Percentiles rank a stretch among this genome's conserved stretches.
Conservation (phyloP, 35 echinoderm and acorn worm genomes). For the Heliocidaris erythrogramma region DNA sequence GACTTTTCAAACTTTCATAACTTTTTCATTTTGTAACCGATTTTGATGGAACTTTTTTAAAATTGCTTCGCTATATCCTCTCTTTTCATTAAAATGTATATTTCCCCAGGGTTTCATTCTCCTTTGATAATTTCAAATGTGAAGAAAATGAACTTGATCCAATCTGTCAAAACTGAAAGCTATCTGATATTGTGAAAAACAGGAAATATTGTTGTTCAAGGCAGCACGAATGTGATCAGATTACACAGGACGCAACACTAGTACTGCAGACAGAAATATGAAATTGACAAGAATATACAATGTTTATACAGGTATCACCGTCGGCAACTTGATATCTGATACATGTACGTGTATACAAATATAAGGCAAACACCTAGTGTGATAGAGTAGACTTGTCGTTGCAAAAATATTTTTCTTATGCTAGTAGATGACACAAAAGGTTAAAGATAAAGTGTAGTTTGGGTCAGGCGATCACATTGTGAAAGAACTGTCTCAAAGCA, state of each 20-base stretch:
- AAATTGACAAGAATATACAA: not conserved
- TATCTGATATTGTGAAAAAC: not conserved
- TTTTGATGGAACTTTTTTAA: too few relatives aligned
- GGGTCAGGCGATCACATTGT: too few relatives aligned
- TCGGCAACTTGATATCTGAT: not conserved
- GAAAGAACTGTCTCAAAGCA: too few relatives aligned
- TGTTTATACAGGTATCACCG: not conserved
- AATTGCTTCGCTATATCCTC: too few relatives aligned
- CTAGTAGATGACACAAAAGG: not conserved
- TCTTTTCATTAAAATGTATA: too few relatives aligned
- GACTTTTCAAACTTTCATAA: too few relatives aligned
- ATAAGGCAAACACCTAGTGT: not conserved
- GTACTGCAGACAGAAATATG: not conserved
- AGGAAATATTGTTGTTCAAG: not conserved
- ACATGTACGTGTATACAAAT: not conserved
- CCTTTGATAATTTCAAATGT: not conserved
- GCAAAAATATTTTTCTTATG: not conserved
- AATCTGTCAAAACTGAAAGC: not conserved
- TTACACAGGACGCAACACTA: not conserved
- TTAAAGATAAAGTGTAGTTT: not conserved
- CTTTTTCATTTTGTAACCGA: too few relatives aligned
- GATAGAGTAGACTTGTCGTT: not conserved
- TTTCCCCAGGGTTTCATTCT: too few relatives aligned
- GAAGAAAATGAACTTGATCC: not conserved
- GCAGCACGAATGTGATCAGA: not conserved